Percentiles rank a stretch among this genome's conserved stretches.
Conservation (phyloP, 2,797 vertebrate species). For the Ispidina lecontei region DNA sequence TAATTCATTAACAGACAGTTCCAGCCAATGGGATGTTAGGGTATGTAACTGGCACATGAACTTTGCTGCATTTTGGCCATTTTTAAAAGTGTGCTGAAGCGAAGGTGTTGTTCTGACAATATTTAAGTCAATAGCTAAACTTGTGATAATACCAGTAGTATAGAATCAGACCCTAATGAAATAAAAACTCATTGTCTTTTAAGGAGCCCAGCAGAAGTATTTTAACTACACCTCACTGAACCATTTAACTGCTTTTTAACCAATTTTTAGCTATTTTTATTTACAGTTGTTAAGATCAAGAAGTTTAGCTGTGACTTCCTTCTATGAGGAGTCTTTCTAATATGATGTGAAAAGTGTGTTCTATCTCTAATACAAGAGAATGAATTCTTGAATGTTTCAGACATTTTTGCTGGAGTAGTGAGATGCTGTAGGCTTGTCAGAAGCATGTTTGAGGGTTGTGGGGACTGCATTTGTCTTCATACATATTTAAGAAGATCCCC, state of each 20-base stretch:
- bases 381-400: neutral
- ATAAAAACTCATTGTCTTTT: neutral
- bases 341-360: neutral
- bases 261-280: neutral
- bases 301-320: conserved; percentile 6
- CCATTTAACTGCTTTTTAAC: neutral
- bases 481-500: neutral
- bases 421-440: neutral
- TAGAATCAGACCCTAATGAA: neutral
- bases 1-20: neutral
- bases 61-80: neutral
- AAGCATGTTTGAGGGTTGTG: neutral
- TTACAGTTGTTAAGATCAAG: neutral
- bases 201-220: neutral
- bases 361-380: neutral
- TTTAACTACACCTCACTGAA: neutral
- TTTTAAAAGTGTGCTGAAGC: neutral
- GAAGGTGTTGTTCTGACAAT: neutral
- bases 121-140: neutral
- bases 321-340: neutral
- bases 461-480: neutral
- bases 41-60: neutral
- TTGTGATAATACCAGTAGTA: neutral
- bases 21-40: neutral
- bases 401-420: neutral